These are phyloP conservation scores for Cephus rjabovi DNA, from an alignment of 2,888 invertebrate species.

Conservation along the genomic window DNA sequence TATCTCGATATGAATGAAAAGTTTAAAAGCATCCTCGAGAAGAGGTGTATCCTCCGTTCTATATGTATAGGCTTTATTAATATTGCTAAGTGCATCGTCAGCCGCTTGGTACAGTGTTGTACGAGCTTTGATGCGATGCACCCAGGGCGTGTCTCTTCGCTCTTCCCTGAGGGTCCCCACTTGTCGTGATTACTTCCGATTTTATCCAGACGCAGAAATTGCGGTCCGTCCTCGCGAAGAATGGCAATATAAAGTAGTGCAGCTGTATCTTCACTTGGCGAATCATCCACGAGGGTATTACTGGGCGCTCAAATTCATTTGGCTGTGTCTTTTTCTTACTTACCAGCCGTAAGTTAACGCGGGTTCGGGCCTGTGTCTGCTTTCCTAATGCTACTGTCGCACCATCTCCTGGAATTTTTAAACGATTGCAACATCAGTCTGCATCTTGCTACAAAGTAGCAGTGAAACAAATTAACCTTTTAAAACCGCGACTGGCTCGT, in stretches of 20 bases:
- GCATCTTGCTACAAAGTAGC: no score
- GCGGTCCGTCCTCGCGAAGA: conserved; percentile 29
- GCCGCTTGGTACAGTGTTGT: conserved; percentile 53
- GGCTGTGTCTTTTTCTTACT: neutral
- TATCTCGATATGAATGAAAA: conserved; percentile 15
- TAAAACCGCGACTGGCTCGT: no score
- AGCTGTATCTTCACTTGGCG: conserved; percentile 19
- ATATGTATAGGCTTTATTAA: conserved; percentile 56
- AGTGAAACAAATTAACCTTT: no score
- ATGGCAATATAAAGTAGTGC: conserved; percentile 38
- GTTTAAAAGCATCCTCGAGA: conserved; percentile 32
- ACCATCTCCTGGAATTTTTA: neutral
- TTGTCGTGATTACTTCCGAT: conserved; percentile 62
- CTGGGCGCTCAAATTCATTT: neutral
- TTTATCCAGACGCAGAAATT: conserved; percentile 46
- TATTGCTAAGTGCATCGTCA: conserved; percentile 66
- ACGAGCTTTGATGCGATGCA: conserved; percentile 43
- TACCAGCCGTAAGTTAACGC: neutral
- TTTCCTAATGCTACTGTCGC: neutral
- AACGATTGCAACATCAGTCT: no score
- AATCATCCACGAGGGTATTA: neutral
- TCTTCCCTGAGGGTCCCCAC: conserved; percentile 42
- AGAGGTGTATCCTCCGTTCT: conserved; percentile 31
- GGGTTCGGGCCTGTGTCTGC: neutral
- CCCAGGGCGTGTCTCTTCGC: conserved; percentile 35